Evolutionary conservation across 2,113 vertebrate genomes (phyloP).

Genomic region (Pterocles gutturalis): DNA sequence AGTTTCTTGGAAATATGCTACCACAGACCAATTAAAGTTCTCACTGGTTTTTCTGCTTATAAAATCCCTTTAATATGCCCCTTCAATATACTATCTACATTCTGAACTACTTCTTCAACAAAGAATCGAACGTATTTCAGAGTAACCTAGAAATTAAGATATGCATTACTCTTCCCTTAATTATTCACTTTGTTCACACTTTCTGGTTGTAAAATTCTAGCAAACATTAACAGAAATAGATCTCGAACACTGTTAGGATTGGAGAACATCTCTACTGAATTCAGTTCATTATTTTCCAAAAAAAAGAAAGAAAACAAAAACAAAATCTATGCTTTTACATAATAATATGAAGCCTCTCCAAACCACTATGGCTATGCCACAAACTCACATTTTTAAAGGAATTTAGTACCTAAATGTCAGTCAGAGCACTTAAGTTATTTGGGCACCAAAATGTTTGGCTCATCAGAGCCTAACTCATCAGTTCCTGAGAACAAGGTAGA

Average conservation of each 20-base stretch:
- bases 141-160: neutral
- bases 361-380: neutral
- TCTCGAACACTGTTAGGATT: neutral
- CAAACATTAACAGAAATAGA: neutral
- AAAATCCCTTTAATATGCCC: neutral
- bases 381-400: neutral
- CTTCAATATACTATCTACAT: neutral
- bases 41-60: neutral
- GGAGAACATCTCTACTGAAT: neutral
- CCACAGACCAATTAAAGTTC: constrained; percentile 20
- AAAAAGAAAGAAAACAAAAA: neutral
- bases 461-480: neutral
- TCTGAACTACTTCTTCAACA: neutral
- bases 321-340: neutral
- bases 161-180: neutral
- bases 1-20: constrained; percentile 51
- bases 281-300: neutral
- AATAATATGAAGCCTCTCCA: neutral
- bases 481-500: neutral
- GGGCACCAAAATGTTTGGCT: neutral
- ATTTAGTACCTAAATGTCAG: neutral
- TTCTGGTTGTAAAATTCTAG: neutral
- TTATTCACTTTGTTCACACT: neutral
- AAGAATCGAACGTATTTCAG: neutral
- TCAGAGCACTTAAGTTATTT: neutral